Conservation (phyloP, 2,797 vertebrate genomes). For the Thamnophis elegans region DNA sequence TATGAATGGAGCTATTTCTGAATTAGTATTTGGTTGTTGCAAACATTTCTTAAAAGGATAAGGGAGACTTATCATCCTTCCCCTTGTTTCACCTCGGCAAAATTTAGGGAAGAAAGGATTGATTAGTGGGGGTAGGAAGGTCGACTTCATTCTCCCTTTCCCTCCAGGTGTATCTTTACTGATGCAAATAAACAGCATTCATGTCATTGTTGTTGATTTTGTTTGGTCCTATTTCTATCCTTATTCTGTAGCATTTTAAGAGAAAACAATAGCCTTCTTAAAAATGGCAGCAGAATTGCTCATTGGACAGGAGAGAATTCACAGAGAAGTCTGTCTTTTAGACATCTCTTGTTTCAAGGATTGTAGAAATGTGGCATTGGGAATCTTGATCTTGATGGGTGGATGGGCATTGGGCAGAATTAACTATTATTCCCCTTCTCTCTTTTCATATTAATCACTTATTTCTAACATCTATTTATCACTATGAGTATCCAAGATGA, state of each 20-base stretch:
- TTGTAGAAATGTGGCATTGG: background rate
- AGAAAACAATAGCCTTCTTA: background rate
- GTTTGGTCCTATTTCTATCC: no score
- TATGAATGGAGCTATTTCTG: background rate
- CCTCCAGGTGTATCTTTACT: background rate
- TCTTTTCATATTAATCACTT: background rate
- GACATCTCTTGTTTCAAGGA: background rate
- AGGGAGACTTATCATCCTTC: background rate
- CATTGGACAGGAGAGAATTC: background rate
- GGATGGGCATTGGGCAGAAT: background rate
- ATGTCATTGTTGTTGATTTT: background rate
- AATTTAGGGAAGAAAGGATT: background rate
- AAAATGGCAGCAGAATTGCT: background rate
- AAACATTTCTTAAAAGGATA: background rate
- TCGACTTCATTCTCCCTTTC: background rate
- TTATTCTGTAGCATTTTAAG: background rate
- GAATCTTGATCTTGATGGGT: background rate
- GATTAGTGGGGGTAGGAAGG: background rate
- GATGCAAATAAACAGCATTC: background rate
- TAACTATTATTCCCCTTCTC: background rate
- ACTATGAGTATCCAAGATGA: background rate
- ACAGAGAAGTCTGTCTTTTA: background rate
- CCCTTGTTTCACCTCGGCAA: no score
- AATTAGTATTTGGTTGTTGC: background rate
- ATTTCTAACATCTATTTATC: background rate